Evolutionary conservation across 23 tunicate genomes (phyloP), one percentile per base, ranked within the genome.

Genomic region (Halocynthia aurantium): DNA sequence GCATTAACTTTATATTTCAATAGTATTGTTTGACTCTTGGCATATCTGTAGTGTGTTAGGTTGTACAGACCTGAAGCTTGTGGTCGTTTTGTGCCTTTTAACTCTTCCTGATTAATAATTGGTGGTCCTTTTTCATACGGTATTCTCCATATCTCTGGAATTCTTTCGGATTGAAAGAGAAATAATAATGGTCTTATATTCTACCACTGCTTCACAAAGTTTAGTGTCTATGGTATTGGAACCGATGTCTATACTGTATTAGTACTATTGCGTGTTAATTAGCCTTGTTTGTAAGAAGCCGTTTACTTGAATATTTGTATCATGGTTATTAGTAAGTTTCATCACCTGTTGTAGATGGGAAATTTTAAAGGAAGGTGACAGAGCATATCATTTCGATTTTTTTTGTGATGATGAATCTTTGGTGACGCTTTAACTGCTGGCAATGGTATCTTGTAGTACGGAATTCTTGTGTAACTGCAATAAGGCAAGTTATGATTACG

Each of bases 131-230:
- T 54, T 58, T 90, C 96, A 81, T 40, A 84, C 66, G 81, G 79
- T 62, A 84, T 54, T 71, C 89, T 76, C 96, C 96, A 90, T 52
- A 75, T 51, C 6, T 54, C 65, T 52, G 96, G 96, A 15, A 90
- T 70, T 69, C 96, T n/a, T n/a, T n/a, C n/a, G n/a, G n/a, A n/a
- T n/a, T n/a, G n/a, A n/a, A n/a, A n/a, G n/a, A n/a, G n/a, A n/a
- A n/a, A n/a, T n/a, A n/a, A n/a, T n/a, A n/a, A n/a, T n/a, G n/a
- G n/a, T n/a, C n/a, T n/a, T 66, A 62, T 8, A 44, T 62, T 49
- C 62, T 44, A 68, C 40, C 22, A n/a, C 5, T 68, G 21, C 12
- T n/a, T 22, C 13, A n/a, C 4, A n/a, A n/a, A 68, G 21, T 31
- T 31, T 31, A 31, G 44, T 31, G 44, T 31, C 44, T 31, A 31